Evolutionary conservation across 2,888 invertebrate species (phyloP), one percentile per base, ranked within the genome.

Genomic region (Agapostemon virescens): DNA sequence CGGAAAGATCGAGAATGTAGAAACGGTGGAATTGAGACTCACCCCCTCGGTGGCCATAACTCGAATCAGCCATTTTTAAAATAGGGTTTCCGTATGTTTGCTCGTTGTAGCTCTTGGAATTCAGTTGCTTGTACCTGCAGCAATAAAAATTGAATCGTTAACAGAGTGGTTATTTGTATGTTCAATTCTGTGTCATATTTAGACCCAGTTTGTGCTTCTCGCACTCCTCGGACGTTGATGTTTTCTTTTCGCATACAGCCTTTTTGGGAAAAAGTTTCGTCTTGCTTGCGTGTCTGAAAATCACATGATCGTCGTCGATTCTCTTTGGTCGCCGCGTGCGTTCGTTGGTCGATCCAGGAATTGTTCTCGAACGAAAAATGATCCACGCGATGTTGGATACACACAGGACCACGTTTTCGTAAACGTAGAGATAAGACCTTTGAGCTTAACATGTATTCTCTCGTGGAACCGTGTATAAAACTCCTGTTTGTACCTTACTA

Each of bases 401-500:
- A 79, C 75, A 78, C 81, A 79, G 79, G 83, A 84, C 77, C 86
- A 85, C 52, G 79, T 87, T 85, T 84, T 77, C 66, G 45, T 70
- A 79, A 69, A 76, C 61, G 63, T 87, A 81, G 82, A 74, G 38
- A 76, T 86, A 82, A 81, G 77, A 87, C 82, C 88, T 63, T 55
- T 86, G 91, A 91, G 91, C 90, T 91, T 91, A 90, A 88, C 20
- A 61, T 84, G 84, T 87, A 90, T 87, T 87, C 86, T 90, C 90
- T 89, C 89, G 86, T 87, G 61, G 74, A 85, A 83, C 77, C 76
- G 76, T 77, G 45, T 83, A 84, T 81, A 79, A 87, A 88, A 89
- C 84, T 89, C 89, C 88, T 89, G 86, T 91, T 91, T 91, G 90
- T 91, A 91, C 87, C 89, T 90, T 90, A 87, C 79, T 89, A 87